Conservation (phyloP, 2,797 vertebrate species). For the Meda fulgida region DNA sequence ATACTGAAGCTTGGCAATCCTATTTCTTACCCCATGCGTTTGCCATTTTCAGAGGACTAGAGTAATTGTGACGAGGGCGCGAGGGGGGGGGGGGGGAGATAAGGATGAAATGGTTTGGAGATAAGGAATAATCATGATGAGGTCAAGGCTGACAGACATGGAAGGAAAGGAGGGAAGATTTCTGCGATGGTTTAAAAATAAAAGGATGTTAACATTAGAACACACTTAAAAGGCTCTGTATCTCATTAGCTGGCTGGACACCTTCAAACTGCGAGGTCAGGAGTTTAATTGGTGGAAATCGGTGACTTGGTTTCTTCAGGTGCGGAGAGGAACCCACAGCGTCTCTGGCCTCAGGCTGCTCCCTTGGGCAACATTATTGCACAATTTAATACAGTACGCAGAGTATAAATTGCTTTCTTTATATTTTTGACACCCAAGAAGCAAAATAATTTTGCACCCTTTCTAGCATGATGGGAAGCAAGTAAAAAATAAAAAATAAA, state of each 20-base stretch:
- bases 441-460: not conserved
- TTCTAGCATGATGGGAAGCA: not conserved
- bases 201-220: slow-evolving; percentile 15
- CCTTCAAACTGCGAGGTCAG: slow-evolving; percentile 8
- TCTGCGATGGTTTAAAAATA: slow-evolving; percentile 17
- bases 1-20: slow-evolving; percentile 57
- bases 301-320: slow-evolving; percentile 26
- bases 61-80: slow-evolving; percentile 8
- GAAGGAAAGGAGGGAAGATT: slow-evolving; percentile 18
- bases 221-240: slow-evolving; percentile 3
- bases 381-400: slow-evolving; percentile 15
- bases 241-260: slow-evolving; percentile 29
- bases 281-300: slow-evolving; percentile 41
- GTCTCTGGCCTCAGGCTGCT: not conserved
- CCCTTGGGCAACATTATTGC: slow-evolving; percentile 31
- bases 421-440: not conserved
- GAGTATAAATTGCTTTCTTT: not conserved
- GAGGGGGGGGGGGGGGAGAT: not conserved
- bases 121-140: slow-evolving; percentile 43
- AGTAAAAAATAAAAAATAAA: not conserved
- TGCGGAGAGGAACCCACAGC: slow-evolving; percentile 7
- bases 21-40: slow-evolving; percentile 56
- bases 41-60: slow-evolving; percentile 38
- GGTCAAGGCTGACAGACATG: slow-evolving; percentile 31
- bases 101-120: slow-evolving; percentile 47